phyloP scores from a whole-genome alignment of 1,140 invertebrate genomes.

The Tetragonula clypearis region DNA sequence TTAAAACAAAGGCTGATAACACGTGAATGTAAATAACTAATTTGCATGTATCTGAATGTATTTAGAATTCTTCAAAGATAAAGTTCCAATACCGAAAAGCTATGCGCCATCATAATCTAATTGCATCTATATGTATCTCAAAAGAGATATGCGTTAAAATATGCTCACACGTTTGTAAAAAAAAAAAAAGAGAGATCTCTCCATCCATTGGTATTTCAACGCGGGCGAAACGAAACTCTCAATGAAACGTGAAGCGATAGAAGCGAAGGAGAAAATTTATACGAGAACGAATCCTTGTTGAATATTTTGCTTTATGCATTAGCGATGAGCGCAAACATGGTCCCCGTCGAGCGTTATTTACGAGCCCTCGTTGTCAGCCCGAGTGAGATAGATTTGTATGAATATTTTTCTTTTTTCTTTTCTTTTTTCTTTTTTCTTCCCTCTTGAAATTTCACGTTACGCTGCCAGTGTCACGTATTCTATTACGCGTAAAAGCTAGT shows the following conservation, averaged over 20 bases:
- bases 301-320: background rate
- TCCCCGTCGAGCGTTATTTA: background rate
- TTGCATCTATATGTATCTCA: too few relatives aligned
- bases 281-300: background rate
- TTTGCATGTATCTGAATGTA: too few relatives aligned
- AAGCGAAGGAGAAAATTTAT: background rate
- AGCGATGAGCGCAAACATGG: background rate
- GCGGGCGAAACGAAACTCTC: background rate
- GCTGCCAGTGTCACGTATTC: constrained; percentile 9
- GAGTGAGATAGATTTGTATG: constrained; percentile 14
- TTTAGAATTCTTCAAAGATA: too few relatives aligned
- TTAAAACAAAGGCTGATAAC: too few relatives aligned
- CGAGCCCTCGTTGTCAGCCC: background rate
- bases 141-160: too few relatives aligned
- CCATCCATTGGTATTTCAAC: too few relatives aligned
- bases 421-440: background rate
- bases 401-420: background rate
- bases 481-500: constrained; percentile 15
- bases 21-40: too few relatives aligned
- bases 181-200: too few relatives aligned
- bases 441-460: constrained; percentile 2
- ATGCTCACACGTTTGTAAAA: too few relatives aligned
- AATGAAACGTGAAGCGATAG: too few relatives aligned
- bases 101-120: too few relatives aligned
- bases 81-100: too few relatives aligned